Evolutionary conservation across 2,113 vertebrate genomes (phyloP).

Genomic region (Eira barbara): DNA sequence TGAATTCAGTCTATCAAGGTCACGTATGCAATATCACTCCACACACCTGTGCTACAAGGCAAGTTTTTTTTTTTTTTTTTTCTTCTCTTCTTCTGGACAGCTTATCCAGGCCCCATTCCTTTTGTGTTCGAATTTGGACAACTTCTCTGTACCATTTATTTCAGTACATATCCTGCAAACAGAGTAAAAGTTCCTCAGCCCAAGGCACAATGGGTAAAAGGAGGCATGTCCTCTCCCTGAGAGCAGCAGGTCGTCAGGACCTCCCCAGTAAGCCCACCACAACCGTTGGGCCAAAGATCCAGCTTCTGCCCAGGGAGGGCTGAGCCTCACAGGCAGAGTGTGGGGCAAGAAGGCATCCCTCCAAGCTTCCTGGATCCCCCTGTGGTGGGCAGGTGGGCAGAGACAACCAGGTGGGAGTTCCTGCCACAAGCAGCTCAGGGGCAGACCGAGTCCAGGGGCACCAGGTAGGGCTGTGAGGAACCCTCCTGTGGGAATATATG

Average conservation of each 20-base stretch:
- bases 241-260: neutral
- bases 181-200: neutral
- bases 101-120: neutral
- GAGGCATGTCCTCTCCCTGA: neutral
- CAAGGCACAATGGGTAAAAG: neutral
- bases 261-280: neutral
- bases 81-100: neutral
- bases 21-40: fast-evolving
- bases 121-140: neutral
- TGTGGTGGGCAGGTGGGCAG: neutral
- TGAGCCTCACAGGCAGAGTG: neutral
- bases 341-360: neutral
- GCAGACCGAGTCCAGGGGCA: neutral
- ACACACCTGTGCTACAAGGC: fast-evolving
- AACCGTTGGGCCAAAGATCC: neutral
- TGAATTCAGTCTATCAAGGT: neutral
- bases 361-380: fast-evolving
- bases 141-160: neutral
- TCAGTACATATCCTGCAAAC: neutral
- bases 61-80: too few relatives aligned
- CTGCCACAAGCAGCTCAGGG: neutral
- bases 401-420: neutral
- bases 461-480: neutral
- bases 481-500: neutral
- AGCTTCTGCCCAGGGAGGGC: neutral